Conservation (phyloP, 2,797 vertebrate species). For the Sebastes taczanowskii region DNA sequence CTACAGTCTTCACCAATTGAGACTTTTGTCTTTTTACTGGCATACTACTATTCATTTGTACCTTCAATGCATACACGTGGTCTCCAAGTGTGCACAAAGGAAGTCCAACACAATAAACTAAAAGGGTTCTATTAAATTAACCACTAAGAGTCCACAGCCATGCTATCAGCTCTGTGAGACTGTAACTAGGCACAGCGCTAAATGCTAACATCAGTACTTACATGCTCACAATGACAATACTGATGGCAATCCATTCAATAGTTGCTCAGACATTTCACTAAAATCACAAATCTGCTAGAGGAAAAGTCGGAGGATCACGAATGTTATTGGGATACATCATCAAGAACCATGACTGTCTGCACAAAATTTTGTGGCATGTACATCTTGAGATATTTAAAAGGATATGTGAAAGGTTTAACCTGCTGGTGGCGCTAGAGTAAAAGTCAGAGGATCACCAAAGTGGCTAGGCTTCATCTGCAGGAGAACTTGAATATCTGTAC, state of each 20-base stretch:
- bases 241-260: not conserved
- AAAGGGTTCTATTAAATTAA: not conserved
- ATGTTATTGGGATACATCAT: not conserved
- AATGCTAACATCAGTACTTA: not conserved
- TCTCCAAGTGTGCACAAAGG: not conserved
- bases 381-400: not conserved
- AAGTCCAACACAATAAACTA: not conserved
- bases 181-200: not conserved
- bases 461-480: fast-evolving
- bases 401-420: not conserved
- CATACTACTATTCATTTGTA: not conserved
- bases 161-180: not conserved
- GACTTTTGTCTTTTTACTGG: not conserved
- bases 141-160: not conserved
- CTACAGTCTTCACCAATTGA: not conserved
- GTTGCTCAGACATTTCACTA: no score
- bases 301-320: not conserved
- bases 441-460: not conserved
- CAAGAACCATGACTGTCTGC: fast-evolving
- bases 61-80: not conserved
- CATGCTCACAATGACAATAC: not conserved
- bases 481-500: no score
- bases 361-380: not conserved
- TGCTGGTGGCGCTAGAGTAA: not conserved
- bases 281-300: fast-evolving